Percentiles rank a stretch among this genome's conserved stretches.
Conservation (phyloP, 2,113 vertebrate species). For the Microtus richardsoni region DNA sequence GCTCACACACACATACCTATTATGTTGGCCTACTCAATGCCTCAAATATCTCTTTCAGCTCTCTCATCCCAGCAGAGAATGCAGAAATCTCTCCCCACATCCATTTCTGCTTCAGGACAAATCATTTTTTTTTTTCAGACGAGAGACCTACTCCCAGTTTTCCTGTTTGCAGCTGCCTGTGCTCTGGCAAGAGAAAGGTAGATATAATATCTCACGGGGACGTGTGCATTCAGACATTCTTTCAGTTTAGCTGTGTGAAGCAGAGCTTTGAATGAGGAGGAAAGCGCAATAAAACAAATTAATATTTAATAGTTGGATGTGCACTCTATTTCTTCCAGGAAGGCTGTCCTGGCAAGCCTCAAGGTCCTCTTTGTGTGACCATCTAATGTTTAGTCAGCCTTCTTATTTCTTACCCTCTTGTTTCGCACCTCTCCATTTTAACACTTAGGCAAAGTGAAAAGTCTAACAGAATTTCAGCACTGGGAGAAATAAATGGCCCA, state of each 20-base stretch:
- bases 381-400: background rate
- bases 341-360: background rate
- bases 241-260: background rate
- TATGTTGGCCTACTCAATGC: background rate
- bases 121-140: slow-evolving; percentile 21
- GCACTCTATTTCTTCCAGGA: background rate
- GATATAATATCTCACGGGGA: background rate
- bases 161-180: background rate
- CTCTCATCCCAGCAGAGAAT: background rate
- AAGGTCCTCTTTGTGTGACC: background rate
- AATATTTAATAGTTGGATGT: slow-evolving; percentile 5
- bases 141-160: background rate
- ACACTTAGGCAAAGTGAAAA: slow-evolving; percentile 16
- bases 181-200: slow-evolving; percentile 21
- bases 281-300: slow-evolving; percentile 40
- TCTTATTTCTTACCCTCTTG: background rate
- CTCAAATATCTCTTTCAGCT: background rate
- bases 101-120: background rate
- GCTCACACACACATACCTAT: background rate
- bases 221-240: background rate
- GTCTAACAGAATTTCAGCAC: background rate
- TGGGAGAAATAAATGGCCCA: background rate
- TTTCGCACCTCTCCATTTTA: background rate
- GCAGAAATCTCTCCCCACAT: background rate
- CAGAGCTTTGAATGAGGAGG: slow-evolving; percentile 21